Percentiles rank a stretch among this genome's conserved stretches.
Evolutionary conservation across 2,797 vertebrate genomes (phyloP).

Genomic region (Danio albolineatus): DNA sequence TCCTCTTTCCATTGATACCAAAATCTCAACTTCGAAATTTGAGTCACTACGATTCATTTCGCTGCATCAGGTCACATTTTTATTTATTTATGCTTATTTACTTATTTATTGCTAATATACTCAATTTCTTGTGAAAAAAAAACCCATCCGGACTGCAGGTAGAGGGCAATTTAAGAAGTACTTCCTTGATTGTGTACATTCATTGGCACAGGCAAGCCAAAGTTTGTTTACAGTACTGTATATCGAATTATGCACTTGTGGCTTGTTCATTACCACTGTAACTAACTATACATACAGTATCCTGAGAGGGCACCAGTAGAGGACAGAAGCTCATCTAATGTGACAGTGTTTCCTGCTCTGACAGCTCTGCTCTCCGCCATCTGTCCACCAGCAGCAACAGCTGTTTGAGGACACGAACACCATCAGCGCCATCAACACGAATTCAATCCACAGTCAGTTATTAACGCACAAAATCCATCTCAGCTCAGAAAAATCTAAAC

Average conservation of each 20-base stretch:
- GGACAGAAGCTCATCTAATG: conserved; percentile 53
- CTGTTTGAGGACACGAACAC: conserved; percentile 70
- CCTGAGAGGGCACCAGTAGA: not conserved
- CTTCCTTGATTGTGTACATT: not conserved
- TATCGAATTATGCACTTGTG: not conserved
- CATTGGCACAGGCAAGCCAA: not conserved
- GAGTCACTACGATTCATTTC: too few relatives aligned
- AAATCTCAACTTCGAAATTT: too few relatives aligned
- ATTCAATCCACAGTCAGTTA: conserved; percentile 71
- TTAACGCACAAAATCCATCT: conserved; percentile 63
- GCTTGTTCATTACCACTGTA: not conserved
- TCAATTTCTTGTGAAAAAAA: too few relatives aligned
- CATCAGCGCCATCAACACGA: conserved; percentile 54
- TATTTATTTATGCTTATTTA: too few relatives aligned
- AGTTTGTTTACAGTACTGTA: too few relatives aligned
- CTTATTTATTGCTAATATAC: too few relatives aligned
- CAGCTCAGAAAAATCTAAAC: conserved; percentile 38
- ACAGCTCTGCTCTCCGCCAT: conserved; percentile 66
- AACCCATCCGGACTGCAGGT: not conserved
- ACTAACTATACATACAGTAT: conserved; percentile 2
- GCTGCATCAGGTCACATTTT: too few relatives aligned
- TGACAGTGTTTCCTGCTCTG: conserved; percentile 46
- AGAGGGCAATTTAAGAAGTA: not conserved
- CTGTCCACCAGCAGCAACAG: conserved; percentile 76
- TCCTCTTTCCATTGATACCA: too few relatives aligned